Evolutionary conservation across 2,797 vertebrate species (phyloP).

Genomic region (Pangasius larnaudii): DNA sequence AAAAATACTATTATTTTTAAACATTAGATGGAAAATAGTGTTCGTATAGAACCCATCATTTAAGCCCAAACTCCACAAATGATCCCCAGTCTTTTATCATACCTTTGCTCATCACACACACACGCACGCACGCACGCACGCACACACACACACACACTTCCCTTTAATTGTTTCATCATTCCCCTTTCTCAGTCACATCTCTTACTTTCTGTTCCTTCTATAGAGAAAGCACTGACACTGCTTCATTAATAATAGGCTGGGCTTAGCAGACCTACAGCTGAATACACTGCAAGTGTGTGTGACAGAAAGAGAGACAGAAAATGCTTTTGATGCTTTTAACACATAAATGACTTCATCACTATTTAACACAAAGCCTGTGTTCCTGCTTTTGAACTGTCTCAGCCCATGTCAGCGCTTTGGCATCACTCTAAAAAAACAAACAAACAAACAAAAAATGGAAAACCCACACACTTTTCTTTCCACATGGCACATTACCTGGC

Average conservation of each 20-base stretch:
- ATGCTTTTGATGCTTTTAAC: conserved; percentile 37
- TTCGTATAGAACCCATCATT: neutral
- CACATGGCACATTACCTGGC: conserved; percentile 17
- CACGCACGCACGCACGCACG: neutral
- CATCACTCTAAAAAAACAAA: neutral
- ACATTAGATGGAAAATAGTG: neutral
- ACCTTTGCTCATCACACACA: neutral
- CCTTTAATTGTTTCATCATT: conserved; percentile 12
- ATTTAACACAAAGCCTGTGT: conserved; percentile 25
- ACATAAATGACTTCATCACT: conserved; percentile 27
- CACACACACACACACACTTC: neutral
- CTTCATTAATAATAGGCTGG: conserved; percentile 25
- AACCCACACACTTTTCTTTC: conserved; percentile 8
- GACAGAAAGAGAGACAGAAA: conserved; percentile 14
- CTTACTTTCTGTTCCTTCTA: neutral
- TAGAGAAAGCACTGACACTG: neutral
- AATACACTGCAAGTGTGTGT: conserved; percentile 3
- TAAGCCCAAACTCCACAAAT: neutral
- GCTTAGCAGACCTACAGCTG: conserved; percentile 16
- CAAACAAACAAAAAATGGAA: neutral
- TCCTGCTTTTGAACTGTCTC: conserved; percentile 5
- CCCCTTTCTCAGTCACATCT: neutral
- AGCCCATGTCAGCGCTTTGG: neutral
- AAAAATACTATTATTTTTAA: conserved; percentile 9
- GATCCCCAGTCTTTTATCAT: neutral